phyloP scores from a whole-genome alignment of 2,888 invertebrate species.

The Lithophane socia region DNA sequence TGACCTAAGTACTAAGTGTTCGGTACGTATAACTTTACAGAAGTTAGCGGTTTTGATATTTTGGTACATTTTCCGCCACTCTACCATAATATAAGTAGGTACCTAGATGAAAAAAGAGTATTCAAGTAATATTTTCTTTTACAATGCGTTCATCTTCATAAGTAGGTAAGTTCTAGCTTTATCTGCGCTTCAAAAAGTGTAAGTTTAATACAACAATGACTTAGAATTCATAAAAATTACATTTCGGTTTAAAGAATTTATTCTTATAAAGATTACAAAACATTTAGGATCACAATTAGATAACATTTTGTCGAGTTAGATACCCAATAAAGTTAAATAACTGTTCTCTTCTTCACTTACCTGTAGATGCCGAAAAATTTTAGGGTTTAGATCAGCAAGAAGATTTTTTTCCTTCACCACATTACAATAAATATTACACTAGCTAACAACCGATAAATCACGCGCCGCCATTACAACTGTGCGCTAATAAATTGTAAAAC shows the following conservation, averaged over 20 bases:
- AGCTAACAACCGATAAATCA: slow-evolving; percentile 70
- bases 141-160: background rate
- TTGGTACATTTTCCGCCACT: background rate
- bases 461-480: slow-evolving; percentile 81
- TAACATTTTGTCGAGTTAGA: background rate
- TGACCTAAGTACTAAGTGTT: no score
- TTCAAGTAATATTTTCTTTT: background rate
- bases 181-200: background rate
- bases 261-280: no score
- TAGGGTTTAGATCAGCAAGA: background rate
- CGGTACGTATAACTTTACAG: background rate
- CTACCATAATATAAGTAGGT: background rate
- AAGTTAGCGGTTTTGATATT: background rate
- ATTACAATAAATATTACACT: slow-evolving; percentile 36
- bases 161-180: background rate
- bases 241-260: no score
- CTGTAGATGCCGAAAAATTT: background rate
- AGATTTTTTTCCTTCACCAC: background rate
- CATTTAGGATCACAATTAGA: background rate
- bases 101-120: background rate
- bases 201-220: background rate
- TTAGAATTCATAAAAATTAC: background rate
- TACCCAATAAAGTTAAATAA: background rate
- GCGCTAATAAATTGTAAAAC: slow-evolving; percentile 74
- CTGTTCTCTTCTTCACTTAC: slow-evolving; percentile 17